Percentiles rank a stretch among this genome's conserved stretches.
These are phyloP conservation scores for Zaprionus ghesquierei DNA, from an alignment of 1,140 invertebrate genomes.

Conservation along the genomic window DNA sequence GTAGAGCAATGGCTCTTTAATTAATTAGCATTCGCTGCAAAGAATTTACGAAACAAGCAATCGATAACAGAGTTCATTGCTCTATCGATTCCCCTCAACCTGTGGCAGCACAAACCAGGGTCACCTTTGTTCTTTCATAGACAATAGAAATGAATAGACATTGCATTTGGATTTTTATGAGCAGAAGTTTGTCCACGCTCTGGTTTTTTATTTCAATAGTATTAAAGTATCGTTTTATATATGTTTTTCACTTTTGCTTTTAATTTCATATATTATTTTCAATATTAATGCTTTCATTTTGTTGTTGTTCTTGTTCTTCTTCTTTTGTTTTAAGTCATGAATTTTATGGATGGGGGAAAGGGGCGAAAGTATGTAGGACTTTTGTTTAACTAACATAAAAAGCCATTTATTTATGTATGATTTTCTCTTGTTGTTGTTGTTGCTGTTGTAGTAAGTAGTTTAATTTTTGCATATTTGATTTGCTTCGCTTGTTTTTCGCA, in stretches of 20 bases:
- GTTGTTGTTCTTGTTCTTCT: constrained; percentile 6
- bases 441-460: constrained; percentile 23
- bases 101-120: background rate
- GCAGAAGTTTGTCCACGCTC: constrained; percentile 61
- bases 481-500: constrained; percentile 33
- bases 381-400: constrained; percentile 62
- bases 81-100: constrained; percentile 26
- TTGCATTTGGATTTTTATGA: constrained; percentile 61
- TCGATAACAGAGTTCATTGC: constrained; percentile 47
- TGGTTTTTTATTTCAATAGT: constrained; percentile 77
- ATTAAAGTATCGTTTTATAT: constrained; percentile 81
- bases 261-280: constrained; percentile 56
- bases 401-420: constrained; percentile 56
- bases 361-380: constrained; percentile 29
- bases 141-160: constrained; percentile 8
- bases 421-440: constrained; percentile 10
- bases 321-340: constrained; percentile 33
- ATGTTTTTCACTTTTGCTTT: constrained; percentile 52
- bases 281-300: constrained; percentile 65
- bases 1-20: constrained; percentile 20
- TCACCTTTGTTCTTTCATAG: background rate
- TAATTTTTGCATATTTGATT: constrained; percentile 37
- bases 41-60: background rate
- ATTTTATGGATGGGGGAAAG: constrained; percentile 22
- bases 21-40: constrained; percentile 24